Evolutionary conservation across 1,140 invertebrate genomes (phyloP).

Genomic region (Anastatus disparis): DNA sequence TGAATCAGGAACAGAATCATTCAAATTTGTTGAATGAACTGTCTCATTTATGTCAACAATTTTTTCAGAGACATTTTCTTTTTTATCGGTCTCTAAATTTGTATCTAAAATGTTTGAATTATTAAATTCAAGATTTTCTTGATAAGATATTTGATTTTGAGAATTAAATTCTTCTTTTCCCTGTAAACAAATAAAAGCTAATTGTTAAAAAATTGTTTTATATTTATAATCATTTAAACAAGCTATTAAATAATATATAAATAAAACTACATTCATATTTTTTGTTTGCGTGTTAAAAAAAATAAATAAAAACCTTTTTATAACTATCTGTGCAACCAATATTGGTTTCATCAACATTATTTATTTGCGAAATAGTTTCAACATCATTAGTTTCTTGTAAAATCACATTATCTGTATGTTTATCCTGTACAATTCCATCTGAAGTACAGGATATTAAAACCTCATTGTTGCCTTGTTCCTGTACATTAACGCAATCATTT

Average conservation of each 20-base stretch:
- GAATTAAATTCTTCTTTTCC: slow-evolving; percentile 18
- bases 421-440: slow-evolving; percentile 10
- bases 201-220: too few relatives aligned
- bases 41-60: neutral
- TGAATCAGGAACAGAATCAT: slow-evolving; percentile 13
- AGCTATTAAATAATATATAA: neutral
- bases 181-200: too few relatives aligned
- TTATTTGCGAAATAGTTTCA: slow-evolving; percentile 17
- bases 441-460: neutral
- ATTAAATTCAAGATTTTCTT: slow-evolving; percentile 15
- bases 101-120: neutral
- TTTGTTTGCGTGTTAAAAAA: neutral
- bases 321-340: slow-evolving; percentile 6
- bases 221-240: neutral
- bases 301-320: slow-evolving; percentile 22
- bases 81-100: slow-evolving; percentile 1
- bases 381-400: slow-evolving; percentile 16
- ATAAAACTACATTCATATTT: neutral
- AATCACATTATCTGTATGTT: slow-evolving; percentile 20
- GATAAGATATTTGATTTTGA: neutral
- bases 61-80: slow-evolving; percentile 9
- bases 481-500: slow-evolving; percentile 16
- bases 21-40: slow-evolving; percentile 7
- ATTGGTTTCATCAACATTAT: slow-evolving; percentile 20
- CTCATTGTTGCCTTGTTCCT: slow-evolving; percentile 17